Evolutionary conservation across 64 coral and sea anemone genomes (phyloP).

Genomic region (Dendronephthya gigantea): DNA sequence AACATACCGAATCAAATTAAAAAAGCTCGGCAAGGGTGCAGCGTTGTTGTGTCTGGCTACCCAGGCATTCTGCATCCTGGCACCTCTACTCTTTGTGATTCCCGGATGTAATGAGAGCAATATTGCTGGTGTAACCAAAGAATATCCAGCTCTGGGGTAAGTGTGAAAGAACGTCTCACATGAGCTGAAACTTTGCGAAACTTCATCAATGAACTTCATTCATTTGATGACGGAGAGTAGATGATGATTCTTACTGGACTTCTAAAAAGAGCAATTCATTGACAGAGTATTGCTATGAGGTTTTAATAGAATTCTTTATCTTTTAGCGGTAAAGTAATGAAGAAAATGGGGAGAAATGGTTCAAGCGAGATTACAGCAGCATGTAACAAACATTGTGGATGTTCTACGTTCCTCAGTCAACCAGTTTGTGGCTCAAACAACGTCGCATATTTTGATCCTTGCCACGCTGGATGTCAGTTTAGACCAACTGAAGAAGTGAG

Average conservation of each 20-base stretch:
- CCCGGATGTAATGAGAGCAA: slow-evolving; percentile 46
- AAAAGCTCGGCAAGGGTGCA: slow-evolving; percentile 11
- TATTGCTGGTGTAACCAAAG: slow-evolving; percentile 32
- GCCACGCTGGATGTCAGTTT: slow-evolving; percentile 44
- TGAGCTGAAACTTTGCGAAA: too few species aligned
- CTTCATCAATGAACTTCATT: too few species aligned
- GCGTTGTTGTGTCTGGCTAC: slow-evolving; percentile 27
- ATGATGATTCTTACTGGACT: too few species aligned
- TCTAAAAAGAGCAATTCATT: too few species aligned
- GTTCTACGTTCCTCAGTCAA: slow-evolving; percentile 17
- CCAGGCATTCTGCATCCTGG: slow-evolving; percentile 27
- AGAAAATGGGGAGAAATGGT: not conserved
- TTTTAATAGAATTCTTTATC: not conserved
- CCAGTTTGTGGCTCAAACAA: slow-evolving; percentile 46
- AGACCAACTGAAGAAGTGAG: not conserved
- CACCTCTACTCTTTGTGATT: slow-evolving; percentile 21
- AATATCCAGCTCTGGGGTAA: slow-evolving; percentile 28
- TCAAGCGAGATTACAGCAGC: not conserved
- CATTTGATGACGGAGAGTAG: too few species aligned
- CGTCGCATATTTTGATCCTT: slow-evolving; percentile 50
- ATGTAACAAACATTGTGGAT: slow-evolving; percentile 45
- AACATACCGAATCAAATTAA: slow-evolving; percentile 24
- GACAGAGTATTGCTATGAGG: not conserved
- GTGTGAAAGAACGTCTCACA: too few species aligned
- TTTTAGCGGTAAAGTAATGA: not conserved